phyloP scores from a whole-genome alignment of 1,140 invertebrate genomes.

The Hylaeus volcanicus region DNA sequence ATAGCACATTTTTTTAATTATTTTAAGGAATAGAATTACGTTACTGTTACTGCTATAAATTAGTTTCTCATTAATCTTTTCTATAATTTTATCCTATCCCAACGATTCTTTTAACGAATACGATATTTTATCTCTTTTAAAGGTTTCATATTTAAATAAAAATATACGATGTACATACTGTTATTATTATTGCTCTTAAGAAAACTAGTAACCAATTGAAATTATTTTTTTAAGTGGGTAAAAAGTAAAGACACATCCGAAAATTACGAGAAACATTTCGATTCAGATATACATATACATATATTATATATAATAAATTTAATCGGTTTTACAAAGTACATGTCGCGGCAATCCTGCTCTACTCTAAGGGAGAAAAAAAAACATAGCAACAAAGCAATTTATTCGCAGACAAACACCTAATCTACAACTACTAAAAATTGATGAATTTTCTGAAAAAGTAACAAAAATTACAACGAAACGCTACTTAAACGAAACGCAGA shows the following conservation, averaged over 20 bases:
- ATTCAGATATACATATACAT: background rate
- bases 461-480: slow-evolving; percentile 18
- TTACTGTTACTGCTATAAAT: no score
- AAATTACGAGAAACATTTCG: background rate
- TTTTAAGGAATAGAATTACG: no score
- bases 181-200: no score
- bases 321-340: slow-evolving; percentile 31
- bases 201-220: no score
- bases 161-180: no score
- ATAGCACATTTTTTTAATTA: no score
- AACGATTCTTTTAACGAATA: no score
- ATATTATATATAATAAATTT: background rate
- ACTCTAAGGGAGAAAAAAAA: background rate
- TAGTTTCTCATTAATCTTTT: no score
- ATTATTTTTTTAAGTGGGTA: background rate
- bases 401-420: background rate
- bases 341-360: slow-evolving; percentile 1
- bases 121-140: no score
- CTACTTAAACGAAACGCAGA: slow-evolving; percentile 9
- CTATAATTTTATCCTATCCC: no score
- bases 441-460: background rate
- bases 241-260: background rate
- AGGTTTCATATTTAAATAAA: no score
- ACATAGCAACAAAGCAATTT: background rate
- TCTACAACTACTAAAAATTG: slow-evolving; percentile 17